A percentile compares a stretch with the other conserved stretches of the same genome.
Evolutionary conservation across 2,113 vertebrate genomes (phyloP).

Genomic region (Cervus canadensis): DNA sequence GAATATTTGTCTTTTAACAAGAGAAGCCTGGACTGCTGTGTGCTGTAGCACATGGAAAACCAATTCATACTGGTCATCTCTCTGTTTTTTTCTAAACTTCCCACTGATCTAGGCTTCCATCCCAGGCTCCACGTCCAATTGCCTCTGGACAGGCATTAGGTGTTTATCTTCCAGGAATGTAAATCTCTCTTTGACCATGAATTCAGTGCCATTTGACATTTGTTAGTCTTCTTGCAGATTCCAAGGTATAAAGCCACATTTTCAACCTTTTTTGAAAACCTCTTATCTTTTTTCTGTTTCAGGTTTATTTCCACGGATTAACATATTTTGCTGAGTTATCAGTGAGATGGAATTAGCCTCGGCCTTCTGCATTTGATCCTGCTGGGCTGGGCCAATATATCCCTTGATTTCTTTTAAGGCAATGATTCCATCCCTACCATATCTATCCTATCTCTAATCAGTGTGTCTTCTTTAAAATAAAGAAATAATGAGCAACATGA

Average conservation of each 20-base stretch:
- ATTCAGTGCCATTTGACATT: neutral
- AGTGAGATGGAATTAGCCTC: neutral
- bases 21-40: neutral
- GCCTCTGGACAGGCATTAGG: neutral
- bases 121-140: fast-evolving
- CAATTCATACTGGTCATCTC: neutral
- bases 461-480: neutral
- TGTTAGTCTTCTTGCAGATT: neutral
- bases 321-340: neutral
- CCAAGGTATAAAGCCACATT: neutral
- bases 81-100: neutral
- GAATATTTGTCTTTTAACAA: neutral
- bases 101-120: too few species aligned
- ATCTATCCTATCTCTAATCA: neutral
- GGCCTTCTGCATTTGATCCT: neutral
- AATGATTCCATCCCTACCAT: neutral
- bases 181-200: neutral
- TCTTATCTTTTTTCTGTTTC: neutral
- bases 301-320: fast-evolving
- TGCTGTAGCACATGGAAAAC: neutral
- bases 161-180: neutral
- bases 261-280: neutral
- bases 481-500: neutral
- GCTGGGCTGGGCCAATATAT: neutral
- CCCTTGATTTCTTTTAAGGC: neutral